These are phyloP conservation scores for Telmatherina bonti DNA, from an alignment of 2,797 vertebrate species.

Conservation along the genomic window DNA sequence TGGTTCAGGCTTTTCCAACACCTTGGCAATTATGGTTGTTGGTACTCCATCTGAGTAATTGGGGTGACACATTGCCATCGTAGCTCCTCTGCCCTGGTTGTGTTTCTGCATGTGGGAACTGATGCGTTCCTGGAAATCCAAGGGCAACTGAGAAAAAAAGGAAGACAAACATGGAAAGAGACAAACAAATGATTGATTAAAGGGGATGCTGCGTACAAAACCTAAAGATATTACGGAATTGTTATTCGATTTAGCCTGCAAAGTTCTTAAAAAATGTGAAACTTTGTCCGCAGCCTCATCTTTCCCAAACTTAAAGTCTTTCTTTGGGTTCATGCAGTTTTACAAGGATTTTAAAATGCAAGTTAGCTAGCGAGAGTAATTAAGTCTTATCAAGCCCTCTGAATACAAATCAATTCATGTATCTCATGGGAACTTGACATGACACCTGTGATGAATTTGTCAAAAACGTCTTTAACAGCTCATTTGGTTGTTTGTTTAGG, in stretches of 20 bases:
- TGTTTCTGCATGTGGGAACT: conserved; percentile 92
- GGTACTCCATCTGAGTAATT: conserved; percentile 89
- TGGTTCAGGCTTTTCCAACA: conserved; percentile 92
- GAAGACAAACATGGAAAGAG: conserved; percentile 25
- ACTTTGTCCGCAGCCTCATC: conserved; percentile 7
- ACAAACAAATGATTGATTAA: conserved; percentile 17
- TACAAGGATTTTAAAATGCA: not conserved
- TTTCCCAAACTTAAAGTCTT: conserved; percentile 10
- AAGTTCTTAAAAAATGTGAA: not conserved
- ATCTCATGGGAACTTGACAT: conserved; percentile 39
- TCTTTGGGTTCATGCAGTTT: not conserved
- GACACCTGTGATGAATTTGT: conserved; percentile 57
- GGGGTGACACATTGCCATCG: conserved; percentile 84
- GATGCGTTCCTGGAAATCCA: conserved; percentile 91
- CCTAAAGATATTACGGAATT: not conserved
- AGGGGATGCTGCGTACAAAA: not conserved
- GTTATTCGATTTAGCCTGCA: not conserved
- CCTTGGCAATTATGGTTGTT: conserved; percentile 88
- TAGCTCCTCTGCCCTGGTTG: conserved; percentile 75
- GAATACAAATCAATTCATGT: conserved; percentile 18
- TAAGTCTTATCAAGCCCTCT: conserved; percentile 42
- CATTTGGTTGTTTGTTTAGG: not conserved
- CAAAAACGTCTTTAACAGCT: conserved; percentile 44
- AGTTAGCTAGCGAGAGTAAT: conserved; percentile 38
- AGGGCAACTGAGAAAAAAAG: conserved; percentile 86